Base-by-base conservation (phyloP, 2,797 vertebrate genomes). In the Potorous gilbertii region DNA sequence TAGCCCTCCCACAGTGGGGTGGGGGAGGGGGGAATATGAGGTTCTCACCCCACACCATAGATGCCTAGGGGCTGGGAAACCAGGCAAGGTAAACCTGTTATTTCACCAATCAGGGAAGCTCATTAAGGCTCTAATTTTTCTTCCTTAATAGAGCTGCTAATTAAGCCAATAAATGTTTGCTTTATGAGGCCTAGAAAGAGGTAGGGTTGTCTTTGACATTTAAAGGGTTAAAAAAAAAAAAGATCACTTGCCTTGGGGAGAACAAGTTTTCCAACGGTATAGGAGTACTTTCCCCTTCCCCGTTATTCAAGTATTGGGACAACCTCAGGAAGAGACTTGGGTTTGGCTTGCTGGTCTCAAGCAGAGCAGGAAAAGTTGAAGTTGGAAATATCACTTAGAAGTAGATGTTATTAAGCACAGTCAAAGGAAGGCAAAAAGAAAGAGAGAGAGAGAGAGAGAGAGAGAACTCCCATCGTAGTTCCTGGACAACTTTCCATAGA, bases 101-200 rank as follows among this genome's bases (percentile, higher is more conserved):
- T 96, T 97, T 97, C 96, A 96, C 92, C 92, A 96, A 98, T 98
- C 96, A 97, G 96, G 96, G 62, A 96, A 97, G 93, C 97, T 98
- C 97, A 97, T 98, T 98, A 98, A 93, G 92, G 90, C 96, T 97
- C 95, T 97, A 98, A 98, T 98, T 98, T 81, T 97, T 93, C 97
- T 96, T 97, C 91, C 96, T 97, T 98, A 98, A 97, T 97, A 96
- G 95, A 94, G 95, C 92, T 97, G 95, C 98, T 98, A 98, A 98
- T 98, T 98, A 97, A 96, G 93, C 96, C 96, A 97, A 97, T 98
- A 97, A 98, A 98, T 96, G 97, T 96, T 96, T 31, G 56, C 91
- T 96, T 96, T 95, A 55, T 81, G 94, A 97, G 94, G 95, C 92
- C 93, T 52, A 81, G 56, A 93, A 94, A 96, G 92, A 97, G 96